phyloP scores from a whole-genome alignment of 2,113 vertebrate genomes.

The Datnioides undecimradiatus region DNA sequence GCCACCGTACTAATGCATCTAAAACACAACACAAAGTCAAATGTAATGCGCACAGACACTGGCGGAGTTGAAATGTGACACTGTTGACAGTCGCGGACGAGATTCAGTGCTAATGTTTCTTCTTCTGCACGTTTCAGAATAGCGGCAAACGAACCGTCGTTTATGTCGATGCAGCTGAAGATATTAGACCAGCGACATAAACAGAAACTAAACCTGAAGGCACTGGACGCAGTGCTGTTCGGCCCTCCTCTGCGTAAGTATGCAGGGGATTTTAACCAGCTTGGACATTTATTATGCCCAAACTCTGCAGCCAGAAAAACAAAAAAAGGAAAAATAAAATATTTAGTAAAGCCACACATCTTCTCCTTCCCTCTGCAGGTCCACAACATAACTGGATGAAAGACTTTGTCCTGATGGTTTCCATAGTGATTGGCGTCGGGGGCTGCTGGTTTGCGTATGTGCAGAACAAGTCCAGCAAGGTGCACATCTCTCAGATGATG shows the following conservation, averaged over 20 bases:
- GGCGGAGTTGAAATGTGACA: not conserved
- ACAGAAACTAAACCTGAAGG: slow-evolving; percentile 97
- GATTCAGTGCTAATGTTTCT: slow-evolving; percentile 7
- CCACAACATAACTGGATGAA: slow-evolving; percentile 98
- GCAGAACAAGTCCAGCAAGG: slow-evolving; percentile 96
- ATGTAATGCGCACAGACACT: too few species aligned
- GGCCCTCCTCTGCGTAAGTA: slow-evolving; percentile 95
- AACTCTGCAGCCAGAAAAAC: not conserved
- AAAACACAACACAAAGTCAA: not conserved
- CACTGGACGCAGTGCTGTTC: slow-evolving; percentile 96
- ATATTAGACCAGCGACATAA: slow-evolving; percentile 96
- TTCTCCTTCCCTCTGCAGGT: slow-evolving; percentile 79
- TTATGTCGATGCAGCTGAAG: slow-evolving; percentile 95
- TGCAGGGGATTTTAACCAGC: not conserved
- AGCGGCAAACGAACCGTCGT: slow-evolving; percentile 94
- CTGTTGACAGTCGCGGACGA: too few species aligned
- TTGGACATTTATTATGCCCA: not conserved
- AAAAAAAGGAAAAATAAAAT: not conserved
- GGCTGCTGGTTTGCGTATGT: slow-evolving; percentile 99
- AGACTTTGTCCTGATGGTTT: slow-evolving; percentile 95
- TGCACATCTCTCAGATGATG: slow-evolving; percentile 99
- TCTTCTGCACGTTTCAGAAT: slow-evolving; percentile 86
- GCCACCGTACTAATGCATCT: too few species aligned
- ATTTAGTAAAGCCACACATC: not conserved
- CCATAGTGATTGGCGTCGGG: slow-evolving; percentile 96